These are phyloP conservation scores for Lycopodina hypogea DNA, from an alignment of 37 sponge, comb jelly and placozoan species.

Conservation along the genomic window DNA sequence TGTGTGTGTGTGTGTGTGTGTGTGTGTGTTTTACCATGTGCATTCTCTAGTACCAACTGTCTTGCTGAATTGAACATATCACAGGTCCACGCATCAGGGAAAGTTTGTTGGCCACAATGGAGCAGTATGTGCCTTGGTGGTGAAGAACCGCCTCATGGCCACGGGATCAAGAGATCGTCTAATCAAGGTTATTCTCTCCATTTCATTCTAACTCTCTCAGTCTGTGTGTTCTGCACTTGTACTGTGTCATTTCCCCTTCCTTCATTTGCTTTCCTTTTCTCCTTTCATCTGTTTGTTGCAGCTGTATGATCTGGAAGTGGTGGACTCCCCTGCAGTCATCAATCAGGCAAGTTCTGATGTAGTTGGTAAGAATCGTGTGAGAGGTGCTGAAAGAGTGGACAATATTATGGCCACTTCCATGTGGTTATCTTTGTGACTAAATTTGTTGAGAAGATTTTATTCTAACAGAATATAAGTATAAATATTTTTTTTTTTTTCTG, in stretches of 20 bases:
- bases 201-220: neutral
- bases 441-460: no score
- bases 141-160: conserved; percentile 22
- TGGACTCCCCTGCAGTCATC: neutral
- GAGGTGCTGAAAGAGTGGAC: no score
- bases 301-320: conserved; percentile 20
- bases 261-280: neutral
- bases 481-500: no score
- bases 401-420: no score
- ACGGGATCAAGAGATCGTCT: conserved; percentile 76
- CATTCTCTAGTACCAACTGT: no score
- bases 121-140: conserved; percentile 55
- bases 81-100: conserved; percentile 44
- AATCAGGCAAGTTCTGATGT: neutral
- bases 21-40: no score
- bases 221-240: no score
- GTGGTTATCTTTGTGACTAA: no score
- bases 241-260: neutral
- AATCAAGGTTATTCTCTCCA: conserved; percentile 57
- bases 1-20: no score
- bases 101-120: conserved; percentile 71
- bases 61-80: no score
- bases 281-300: neutral
- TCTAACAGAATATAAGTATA: no score
- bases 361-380: no score